Percentiles rank a stretch among this genome's conserved stretches.
Conservation (phyloP, 2,888 invertebrate species). For the Drosophila ezoana region DNA sequence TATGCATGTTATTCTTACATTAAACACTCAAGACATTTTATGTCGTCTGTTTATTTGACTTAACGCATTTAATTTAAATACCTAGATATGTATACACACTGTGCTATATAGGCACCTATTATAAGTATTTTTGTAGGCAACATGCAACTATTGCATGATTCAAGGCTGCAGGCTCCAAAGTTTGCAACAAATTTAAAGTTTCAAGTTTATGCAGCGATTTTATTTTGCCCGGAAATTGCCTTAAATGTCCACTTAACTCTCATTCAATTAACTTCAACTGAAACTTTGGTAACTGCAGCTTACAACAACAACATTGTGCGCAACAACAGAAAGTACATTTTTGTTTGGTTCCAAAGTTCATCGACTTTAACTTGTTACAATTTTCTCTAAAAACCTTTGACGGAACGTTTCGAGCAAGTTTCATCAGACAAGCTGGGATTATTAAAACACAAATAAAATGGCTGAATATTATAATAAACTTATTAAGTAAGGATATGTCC, state of each 20-base stretch:
- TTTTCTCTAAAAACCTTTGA: conserved; percentile 16
- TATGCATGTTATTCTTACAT: conserved; percentile 11
- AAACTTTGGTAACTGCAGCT: conserved; percentile 52
- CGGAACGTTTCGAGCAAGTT: background rate
- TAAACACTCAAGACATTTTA: conserved; percentile 10
- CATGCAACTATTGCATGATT: conserved; percentile 27
- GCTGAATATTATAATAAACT: no score
- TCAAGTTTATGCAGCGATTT: conserved; percentile 49
- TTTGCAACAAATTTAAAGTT: conserved; percentile 49
- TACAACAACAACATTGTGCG: conserved; percentile 16
- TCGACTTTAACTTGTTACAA: conserved; percentile 48
- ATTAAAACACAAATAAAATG: background rate
- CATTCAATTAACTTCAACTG: conserved; percentile 70
- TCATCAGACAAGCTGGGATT: background rate
- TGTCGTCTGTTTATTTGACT: conserved; percentile 45
- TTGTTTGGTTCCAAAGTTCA: conserved; percentile 42
- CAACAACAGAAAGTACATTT: conserved; percentile 32
- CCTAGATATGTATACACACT: no score
- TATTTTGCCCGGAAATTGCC: conserved; percentile 60
- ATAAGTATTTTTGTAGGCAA: background rate
- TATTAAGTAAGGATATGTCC: no score
- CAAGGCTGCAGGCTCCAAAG: conserved; percentile 33
- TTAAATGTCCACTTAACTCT: conserved; percentile 72
- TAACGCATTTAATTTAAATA: conserved; percentile 30
- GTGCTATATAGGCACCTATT: background rate